Conservation (phyloP, 2,888 invertebrate species). For the Hymenopus coronatus region DNA sequence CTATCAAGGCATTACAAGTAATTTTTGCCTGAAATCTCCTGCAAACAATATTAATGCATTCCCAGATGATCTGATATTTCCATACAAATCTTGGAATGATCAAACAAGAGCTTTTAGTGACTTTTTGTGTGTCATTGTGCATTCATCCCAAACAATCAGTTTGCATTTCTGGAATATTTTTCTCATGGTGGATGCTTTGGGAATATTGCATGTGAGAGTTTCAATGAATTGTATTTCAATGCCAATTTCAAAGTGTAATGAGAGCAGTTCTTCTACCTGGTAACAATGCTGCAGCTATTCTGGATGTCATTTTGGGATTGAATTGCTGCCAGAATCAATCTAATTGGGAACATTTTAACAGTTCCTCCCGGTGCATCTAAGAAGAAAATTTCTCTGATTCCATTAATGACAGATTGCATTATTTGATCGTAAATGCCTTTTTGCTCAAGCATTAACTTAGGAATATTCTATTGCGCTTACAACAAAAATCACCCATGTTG, state of each 20-base stretch:
- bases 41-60: no score
- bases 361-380: slow-evolving; percentile 21
- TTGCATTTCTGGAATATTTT: no score
- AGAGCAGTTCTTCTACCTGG: not conserved
- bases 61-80: no score
- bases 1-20: no score
- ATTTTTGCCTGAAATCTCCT: no score
- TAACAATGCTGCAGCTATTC: slow-evolving; percentile 24
- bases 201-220: no score
- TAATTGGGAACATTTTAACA: slow-evolving; percentile 18
- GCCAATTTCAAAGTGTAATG: slow-evolving; percentile 2
- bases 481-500: slow-evolving; percentile 35
- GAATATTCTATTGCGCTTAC: slow-evolving; percentile 37
- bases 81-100: no score
- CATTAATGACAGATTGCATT: slow-evolving; percentile 16
- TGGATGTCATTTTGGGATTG: slow-evolving; percentile 2
- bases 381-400: slow-evolving; percentile 18
- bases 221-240: not conserved
- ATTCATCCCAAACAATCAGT: no score
- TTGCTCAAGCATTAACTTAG: slow-evolving; percentile 36
- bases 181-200: no score
- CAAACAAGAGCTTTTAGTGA: no score
- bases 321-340: slow-evolving; percentile 15
- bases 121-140: no score
- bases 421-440: slow-evolving; percentile 29